A percentile compares a stretch with the other conserved stretches of the same genome.
These are phyloP conservation scores for Erythrolamprus reginae DNA, from an alignment of 2,113 vertebrate species.

Conservation along the genomic window DNA sequence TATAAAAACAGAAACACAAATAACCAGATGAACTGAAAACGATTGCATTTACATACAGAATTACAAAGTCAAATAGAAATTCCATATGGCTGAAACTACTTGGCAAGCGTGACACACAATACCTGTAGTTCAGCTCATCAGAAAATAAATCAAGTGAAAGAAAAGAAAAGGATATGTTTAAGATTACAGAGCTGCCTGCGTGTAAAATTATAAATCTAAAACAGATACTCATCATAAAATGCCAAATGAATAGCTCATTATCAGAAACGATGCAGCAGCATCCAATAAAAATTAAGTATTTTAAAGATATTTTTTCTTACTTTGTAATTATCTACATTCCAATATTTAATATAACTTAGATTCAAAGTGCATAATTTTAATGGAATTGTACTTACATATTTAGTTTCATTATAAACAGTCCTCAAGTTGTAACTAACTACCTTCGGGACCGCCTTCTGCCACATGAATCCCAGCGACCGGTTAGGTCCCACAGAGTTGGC, in stretches of 20 bases:
- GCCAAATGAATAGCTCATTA: neutral
- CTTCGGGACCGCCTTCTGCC: too few species aligned
- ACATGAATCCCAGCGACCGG: too few species aligned
- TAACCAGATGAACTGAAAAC: neutral
- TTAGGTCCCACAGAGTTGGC: too few species aligned
- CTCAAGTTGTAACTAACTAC: too few species aligned
- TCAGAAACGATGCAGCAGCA: neutral
- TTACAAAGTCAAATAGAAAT: conserved; percentile 2
- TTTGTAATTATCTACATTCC: neutral
- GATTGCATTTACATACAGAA: neutral
- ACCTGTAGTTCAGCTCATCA: neutral
- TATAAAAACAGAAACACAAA: neutral
- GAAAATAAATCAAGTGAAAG: neutral
- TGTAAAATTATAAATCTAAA: neutral
- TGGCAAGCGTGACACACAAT: neutral
- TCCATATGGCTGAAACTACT: neutral
- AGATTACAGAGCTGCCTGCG: neutral
- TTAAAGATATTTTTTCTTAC: too few species aligned
- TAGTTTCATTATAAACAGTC: neutral
- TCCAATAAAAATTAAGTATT: neutral
- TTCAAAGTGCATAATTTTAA: neutral
- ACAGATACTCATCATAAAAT: neutral
- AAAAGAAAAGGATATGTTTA: neutral
- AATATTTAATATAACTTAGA: neutral
- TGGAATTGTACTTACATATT: neutral